Evolutionary conservation across 1,140 invertebrate species (phyloP), one percentile per base, ranked within the genome.

Genomic region (Brachionus sp.): DNA sequence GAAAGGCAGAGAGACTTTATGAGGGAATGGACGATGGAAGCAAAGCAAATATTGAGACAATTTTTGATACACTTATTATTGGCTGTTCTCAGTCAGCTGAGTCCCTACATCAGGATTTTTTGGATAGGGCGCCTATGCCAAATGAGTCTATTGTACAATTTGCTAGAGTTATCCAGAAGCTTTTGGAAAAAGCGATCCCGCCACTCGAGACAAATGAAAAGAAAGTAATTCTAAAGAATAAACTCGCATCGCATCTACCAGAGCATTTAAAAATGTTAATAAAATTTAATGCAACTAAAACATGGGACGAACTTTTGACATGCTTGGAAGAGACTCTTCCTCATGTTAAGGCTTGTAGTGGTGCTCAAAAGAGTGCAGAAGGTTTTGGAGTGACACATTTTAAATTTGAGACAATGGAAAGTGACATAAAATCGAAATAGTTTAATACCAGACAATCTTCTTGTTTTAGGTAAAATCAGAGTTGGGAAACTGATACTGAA

Each of bases 141-240:
- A 35, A 68, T 35, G 64, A 68, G 33, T 12, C 64, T 29, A 35
- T 35, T 29, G 25, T 68, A 33, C 13, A 68, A n/a, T 68, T 68
- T 35, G 64, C 64, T 35, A 29, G n/a, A 35, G 64, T 33, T 12
- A 29, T 68, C 13, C 33, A 68, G 35, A 68, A 35, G 25, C 29
- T 68, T 0, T 68, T 68, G 64, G 33, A 68, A 35, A 68, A 68
- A 68, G 64, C 64, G 13, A 68, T 68, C 29, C 64, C 64, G 33
- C 10, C 25, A n/a, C 33, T 68, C 25, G 29, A 68, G 13, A 35
- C 25, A n/a, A 33, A n/a, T 68, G 25, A 68, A 35, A 68, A 68
- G 33, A 68, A 68, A 35, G 64, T 68, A 0, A 33, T 68, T 68
- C 33, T 68, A 35, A 68, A 68, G 33, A 68, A 68, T 35, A 35